Base-by-base conservation (phyloP, 2,797 vertebrate species). In the Malacoraja senta region DNA sequence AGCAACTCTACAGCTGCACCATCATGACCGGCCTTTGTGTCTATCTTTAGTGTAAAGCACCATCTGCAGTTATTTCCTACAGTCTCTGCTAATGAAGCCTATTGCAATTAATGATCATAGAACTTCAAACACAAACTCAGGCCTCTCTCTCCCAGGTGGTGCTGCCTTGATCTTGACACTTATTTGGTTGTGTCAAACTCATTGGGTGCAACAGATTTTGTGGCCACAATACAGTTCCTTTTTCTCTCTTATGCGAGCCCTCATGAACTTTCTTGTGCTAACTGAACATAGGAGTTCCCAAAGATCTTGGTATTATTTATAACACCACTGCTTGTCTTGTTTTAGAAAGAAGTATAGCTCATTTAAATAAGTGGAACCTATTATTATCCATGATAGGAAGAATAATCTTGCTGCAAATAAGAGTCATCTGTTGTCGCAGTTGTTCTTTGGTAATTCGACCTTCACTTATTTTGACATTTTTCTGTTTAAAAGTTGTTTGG, bases 371-470 rank as follows among this genome's bases (percentile, higher is more conserved):
- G 86, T 90, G 53, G n/a, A 68, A 35, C 68, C 86, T 91, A 72
- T 44, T 92, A 92, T 76, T 92, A 92, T 92, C 90, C 38, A 90
- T 76, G 38, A 38, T 38, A 92, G 71, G 10, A 92, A 24, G 90
- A 92, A 74, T 76, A 29, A 12, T 44, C 24, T 58, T 53, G 68
- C 71, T 92, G 21, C 58, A 88, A 74, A 44, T 74, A 74, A 44
- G 0, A n/a, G 38, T 35, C 8, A 26, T 29, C 35, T 58, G 21
- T 26, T 71, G 68, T 35, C 19, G 10, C 90, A 74, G 90, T 91
- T 92, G 35, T n/a, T 92, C 72, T 74, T 91, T 71, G 38, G 44
- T 53, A 71, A 92, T 74, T 38, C 74, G 68, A 68, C 26, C 38
- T 72, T 74, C 72, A 24, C 38, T 92, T 76, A 29, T 92, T 92